Evolutionary conservation across 2,888 invertebrate genomes (phyloP), one percentile per base, ranked within the genome.

Genomic region (Suillia variegata): DNA sequence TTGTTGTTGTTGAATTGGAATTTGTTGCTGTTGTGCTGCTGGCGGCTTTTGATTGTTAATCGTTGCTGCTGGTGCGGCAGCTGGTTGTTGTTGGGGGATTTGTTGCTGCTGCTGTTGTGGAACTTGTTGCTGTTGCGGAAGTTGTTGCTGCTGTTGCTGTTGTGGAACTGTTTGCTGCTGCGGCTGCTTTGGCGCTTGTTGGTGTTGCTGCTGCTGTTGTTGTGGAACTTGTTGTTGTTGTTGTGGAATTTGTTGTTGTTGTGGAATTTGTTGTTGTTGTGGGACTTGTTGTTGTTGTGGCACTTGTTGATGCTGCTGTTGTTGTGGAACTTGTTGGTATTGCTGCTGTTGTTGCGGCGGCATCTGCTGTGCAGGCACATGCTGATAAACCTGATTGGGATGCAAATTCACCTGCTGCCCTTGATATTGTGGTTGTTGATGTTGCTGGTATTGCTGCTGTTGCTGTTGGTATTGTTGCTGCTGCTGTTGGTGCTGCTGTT

Each of bases 301-400:
- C 49, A 72, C 75, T 47, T 70, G 73, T 59, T 70, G 70, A 38
- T 68, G 68, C 48, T 75, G 61, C 48, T 75, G 61, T 26, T 73
- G 74, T 22, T 65, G 61, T 34, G 49, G 64, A 4, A 63, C 56
- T 24, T 68, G 70, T 13, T 65, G 67, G n/a, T 60, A 54, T 8
- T 60, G 58, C 6, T 55, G 60, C 34, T 63, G 62, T 21, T 58
- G 62, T 12, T 62, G 64, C 17, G 59, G 65, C 20, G 33, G 65
- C 20, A 22, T 54, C 10, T 60, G 59, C 18, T 63, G 58, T 4
- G 17, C 26, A 10, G 55, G 62, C 42, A 65, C 72, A 52, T 73
- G 66, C 49, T 78, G 73, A 60, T 78, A 77, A 2, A 71, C 73
- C 60, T 78, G 77, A 62, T 78, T 76, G 1, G 66, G 68, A 62